Conservation (phyloP, 2,797 vertebrate species). For the Notolepis coatsorum region DNA sequence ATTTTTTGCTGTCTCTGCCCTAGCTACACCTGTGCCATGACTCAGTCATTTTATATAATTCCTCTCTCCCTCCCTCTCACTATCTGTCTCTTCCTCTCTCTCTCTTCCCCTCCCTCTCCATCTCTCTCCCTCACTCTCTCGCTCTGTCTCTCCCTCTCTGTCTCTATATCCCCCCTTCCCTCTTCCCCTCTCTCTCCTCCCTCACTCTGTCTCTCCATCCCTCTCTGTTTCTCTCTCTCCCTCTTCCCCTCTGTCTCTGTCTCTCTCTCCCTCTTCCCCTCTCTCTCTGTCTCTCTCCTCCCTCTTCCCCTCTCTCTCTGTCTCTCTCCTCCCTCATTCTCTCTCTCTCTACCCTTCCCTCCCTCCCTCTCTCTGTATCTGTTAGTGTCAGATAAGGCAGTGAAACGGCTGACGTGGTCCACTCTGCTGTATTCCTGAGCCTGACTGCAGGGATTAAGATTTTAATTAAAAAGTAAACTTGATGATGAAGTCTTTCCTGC, state of each 20-base stretch:
- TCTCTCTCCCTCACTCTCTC: not conserved
- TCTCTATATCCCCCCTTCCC: constrained; percentile 10
- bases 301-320: not conserved
- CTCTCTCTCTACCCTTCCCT: constrained; percentile 15
- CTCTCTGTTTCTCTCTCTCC: not conserved
- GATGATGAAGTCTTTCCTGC: constrained; percentile 74
- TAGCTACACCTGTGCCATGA: no score
- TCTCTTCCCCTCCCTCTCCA: not conserved
- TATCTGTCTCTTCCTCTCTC: constrained; percentile 1
- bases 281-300: not conserved
- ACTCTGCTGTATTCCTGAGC: constrained; percentile 58
- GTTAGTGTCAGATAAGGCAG: constrained; percentile 71
- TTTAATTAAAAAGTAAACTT: constrained; percentile 82
- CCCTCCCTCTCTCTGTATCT: constrained; percentile 37
- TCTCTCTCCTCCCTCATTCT: not conserved
- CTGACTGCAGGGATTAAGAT: constrained; percentile 68
- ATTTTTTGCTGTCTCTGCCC: no score
- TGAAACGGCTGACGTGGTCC: constrained; percentile 76
- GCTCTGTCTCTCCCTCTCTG: constrained; percentile 22
- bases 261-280: not conserved
- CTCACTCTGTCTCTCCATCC: constrained; percentile 3
- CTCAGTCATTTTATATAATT: no score
- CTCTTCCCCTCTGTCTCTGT: not conserved
- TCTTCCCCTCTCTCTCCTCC: not conserved
- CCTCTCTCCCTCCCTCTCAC: not conserved